These are phyloP conservation scores for Reticulitermes lucifugus DNA, from an alignment of 2,888 invertebrate genomes.

Conservation along the genomic window DNA sequence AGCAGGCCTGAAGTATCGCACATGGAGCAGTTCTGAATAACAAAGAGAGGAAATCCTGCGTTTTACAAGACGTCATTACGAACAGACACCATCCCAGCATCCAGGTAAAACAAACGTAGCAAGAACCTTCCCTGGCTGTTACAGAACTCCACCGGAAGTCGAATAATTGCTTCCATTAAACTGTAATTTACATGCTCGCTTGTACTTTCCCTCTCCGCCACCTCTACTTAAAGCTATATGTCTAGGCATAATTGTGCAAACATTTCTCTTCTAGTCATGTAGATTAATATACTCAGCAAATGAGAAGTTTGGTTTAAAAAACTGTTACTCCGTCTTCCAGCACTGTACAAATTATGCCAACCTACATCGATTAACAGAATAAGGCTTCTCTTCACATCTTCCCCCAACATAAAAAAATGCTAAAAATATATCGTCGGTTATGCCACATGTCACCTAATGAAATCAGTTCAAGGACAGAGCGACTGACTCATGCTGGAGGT, in stretches of 20 bases:
- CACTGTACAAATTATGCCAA: neutral
- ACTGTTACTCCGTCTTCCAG: neutral
- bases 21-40: neutral
- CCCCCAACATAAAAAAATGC: too few species aligned
- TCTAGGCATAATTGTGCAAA: neutral
- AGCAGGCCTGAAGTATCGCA: neutral
- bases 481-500: too few species aligned
- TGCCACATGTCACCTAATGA: too few species aligned
- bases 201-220: neutral
- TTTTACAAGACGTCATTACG: neutral
- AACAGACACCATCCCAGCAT: neutral
- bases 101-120: neutral
- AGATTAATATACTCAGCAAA: constrained; percentile 3
- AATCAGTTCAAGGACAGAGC: too few species aligned
- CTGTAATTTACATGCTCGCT: constrained; percentile 2
- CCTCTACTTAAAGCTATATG: neutral
- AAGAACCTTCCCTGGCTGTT: neutral
- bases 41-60: neutral
- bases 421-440: too few species aligned
- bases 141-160: constrained; percentile 12
- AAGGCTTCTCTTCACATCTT: neutral
- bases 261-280: neutral
- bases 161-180: constrained; percentile 13
- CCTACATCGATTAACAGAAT: neutral
- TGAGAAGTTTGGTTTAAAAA: neutral